Evolutionary conservation across 2,797 vertebrate genomes (phyloP).

Genomic region (Anas bahamensis): DNA sequence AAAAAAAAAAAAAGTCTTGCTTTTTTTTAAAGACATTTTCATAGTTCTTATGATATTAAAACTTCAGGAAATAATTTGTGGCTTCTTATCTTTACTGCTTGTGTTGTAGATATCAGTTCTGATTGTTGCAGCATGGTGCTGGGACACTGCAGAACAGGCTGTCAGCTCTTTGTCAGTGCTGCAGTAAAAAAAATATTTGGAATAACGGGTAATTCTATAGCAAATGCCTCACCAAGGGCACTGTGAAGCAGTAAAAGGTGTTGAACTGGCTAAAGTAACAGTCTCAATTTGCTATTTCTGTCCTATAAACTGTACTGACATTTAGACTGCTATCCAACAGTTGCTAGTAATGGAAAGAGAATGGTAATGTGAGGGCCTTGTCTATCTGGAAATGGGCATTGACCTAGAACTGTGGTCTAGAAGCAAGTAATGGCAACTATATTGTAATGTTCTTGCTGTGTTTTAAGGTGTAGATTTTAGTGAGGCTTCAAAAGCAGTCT

Average conservation of each 20-base stretch:
- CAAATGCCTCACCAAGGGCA: background rate
- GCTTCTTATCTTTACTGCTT: background rate
- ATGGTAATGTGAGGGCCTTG: background rate
- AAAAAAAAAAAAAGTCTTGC: background rate
- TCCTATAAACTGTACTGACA: background rate
- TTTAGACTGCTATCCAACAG: background rate
- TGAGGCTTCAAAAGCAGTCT: background rate
- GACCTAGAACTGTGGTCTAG: background rate
- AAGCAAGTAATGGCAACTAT: background rate
- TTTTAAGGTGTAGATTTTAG: background rate
- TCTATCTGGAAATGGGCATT: background rate
- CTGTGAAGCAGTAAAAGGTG: background rate
- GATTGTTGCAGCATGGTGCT: background rate
- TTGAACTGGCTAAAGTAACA: background rate
- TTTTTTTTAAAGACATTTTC: background rate
- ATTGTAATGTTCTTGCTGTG: background rate
- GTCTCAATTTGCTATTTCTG: background rate
- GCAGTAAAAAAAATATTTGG: background rate
- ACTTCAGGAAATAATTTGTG: background rate
- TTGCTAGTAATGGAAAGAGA: background rate
- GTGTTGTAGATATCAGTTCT: background rate
- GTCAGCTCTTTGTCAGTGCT: background rate
- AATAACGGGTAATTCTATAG: background rate
- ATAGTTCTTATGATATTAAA: slow-evolving; percentile 17
- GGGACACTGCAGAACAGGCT: background rate